Evolutionary conservation across 2,113 vertebrate genomes (phyloP).

Genomic region (Neolamprologus ventralis): DNA sequence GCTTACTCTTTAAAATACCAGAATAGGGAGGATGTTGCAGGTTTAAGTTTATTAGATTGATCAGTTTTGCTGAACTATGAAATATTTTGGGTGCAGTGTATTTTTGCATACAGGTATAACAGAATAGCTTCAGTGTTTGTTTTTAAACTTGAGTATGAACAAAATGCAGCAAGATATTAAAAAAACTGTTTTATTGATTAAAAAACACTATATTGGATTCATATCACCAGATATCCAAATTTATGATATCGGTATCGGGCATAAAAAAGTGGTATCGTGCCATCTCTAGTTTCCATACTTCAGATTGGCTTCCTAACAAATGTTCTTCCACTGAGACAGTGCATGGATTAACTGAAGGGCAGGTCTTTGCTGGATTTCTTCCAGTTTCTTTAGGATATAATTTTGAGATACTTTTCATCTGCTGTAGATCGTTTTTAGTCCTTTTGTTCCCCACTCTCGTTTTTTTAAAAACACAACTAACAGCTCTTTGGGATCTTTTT

Average conservation of each 20-base stretch:
- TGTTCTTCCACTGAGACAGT: not conserved
- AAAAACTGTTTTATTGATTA: rapidly evolving
- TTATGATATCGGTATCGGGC: not conserved
- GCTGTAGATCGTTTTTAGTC: rapidly evolving
- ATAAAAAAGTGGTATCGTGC: not conserved
- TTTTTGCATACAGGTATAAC: rapidly evolving
- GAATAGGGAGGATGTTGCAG: rapidly evolving
- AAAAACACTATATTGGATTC: rapidly evolving
- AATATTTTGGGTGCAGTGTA: not conserved
- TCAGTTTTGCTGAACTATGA: not conserved
- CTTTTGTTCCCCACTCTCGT: rapidly evolving
- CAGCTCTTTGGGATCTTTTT: not conserved
- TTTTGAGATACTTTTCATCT: not conserved
- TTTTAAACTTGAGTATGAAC: not conserved
- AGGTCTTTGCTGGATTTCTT: not conserved
- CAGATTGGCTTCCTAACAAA: not conserved
- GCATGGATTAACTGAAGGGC: not conserved
- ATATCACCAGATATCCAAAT: rapidly evolving
- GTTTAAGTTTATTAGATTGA: too few relatives aligned
- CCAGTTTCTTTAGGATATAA: not conserved
- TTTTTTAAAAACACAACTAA: not conserved
- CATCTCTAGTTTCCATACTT: not conserved
- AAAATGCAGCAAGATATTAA: rapidly evolving
- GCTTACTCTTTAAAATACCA: too few relatives aligned
- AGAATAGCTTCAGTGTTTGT: not conserved